Percentiles rank a stretch among this genome's conserved stretches.
phyloP scores from a whole-genome alignment of 2,797 vertebrate genomes.

The Molossus alvarezi region DNA sequence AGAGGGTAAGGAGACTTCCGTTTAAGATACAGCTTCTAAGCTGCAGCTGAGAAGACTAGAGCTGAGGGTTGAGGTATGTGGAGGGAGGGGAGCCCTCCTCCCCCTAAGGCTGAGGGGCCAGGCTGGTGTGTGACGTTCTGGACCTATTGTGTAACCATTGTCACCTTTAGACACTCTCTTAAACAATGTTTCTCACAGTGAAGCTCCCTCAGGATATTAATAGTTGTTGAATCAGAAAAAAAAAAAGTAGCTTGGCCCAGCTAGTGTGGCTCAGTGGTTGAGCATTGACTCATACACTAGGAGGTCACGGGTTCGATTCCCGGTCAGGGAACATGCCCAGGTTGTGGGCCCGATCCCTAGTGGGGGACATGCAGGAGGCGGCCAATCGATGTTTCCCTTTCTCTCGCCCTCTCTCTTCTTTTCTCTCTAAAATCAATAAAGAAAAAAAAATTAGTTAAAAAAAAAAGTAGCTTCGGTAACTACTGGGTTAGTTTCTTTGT shows the following conservation, averaged over 20 bases:
- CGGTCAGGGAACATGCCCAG: no score
- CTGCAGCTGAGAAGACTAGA: background rate
- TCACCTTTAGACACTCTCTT: background rate
- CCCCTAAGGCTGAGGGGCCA: background rate
- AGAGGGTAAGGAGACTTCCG: background rate
- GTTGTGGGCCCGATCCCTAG: no score
- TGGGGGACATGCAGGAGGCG: no score
- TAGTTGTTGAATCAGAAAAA: background rate
- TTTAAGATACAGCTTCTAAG: conserved; percentile 7
- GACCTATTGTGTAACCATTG: background rate
- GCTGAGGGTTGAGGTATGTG: background rate
- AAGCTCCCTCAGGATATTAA: background rate
- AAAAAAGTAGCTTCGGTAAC: conserved; percentile 7
- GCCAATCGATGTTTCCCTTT: no score
- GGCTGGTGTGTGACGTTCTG: background rate
- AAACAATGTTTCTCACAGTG: conserved; percentile 10
- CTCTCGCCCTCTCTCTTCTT: no score
- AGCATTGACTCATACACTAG: no score
- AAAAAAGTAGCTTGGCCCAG: background rate
- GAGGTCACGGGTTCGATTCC: no score
- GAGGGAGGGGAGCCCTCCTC: no score
- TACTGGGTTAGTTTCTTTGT: background rate
- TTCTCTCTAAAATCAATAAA: no score
- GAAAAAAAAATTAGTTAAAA: no score
- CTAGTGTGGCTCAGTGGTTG: no score